Percentiles rank a stretch among this genome's conserved stretches.
Evolutionary conservation across 2,888 invertebrate species (phyloP).

Genomic region (Lomographa bimaculata): DNA sequence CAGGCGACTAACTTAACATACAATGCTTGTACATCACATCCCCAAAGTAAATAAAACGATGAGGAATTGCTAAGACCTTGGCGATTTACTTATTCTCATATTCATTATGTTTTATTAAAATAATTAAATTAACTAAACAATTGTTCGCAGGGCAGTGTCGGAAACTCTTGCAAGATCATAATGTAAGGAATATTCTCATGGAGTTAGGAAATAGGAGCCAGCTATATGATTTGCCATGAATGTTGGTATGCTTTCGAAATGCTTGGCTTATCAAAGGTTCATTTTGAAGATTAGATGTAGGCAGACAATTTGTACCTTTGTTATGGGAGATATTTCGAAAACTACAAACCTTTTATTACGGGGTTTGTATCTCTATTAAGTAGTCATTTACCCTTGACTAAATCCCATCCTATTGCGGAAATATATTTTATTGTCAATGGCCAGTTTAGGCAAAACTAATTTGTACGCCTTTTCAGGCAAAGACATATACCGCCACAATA

Average conservation of each 20-base stretch:
- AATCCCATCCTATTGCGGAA: too few species aligned
- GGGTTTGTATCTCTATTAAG: too few species aligned
- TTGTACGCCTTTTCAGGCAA: too few species aligned
- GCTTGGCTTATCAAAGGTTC: conserved; percentile 2
- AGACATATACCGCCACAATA: too few species aligned
- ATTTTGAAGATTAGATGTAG: background rate
- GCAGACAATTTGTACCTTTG: too few species aligned
- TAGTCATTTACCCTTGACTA: too few species aligned
- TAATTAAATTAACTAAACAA: conserved; percentile 37
- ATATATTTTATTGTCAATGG: too few species aligned
- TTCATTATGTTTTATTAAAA: conserved; percentile 36
- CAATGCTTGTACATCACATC: conserved; percentile 26
- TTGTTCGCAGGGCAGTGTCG: conserved; percentile 38
- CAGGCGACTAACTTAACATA: conserved; percentile 22
- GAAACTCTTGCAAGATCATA: conserved; percentile 33
- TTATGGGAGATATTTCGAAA: too few species aligned
- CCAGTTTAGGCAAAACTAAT: too few species aligned
- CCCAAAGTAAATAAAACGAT: conserved; percentile 15
- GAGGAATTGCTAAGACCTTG: conserved; percentile 26
- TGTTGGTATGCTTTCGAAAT: conserved; percentile 7
- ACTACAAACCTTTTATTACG: too few species aligned
- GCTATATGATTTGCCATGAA: conserved; percentile 13
- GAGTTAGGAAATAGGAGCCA: conserved; percentile 30
- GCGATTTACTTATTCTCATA: conserved; percentile 34
- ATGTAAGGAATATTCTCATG: conserved; percentile 34